Conservation (phyloP, 2,888 invertebrate genomes). For the Apeira syringaria region DNA sequence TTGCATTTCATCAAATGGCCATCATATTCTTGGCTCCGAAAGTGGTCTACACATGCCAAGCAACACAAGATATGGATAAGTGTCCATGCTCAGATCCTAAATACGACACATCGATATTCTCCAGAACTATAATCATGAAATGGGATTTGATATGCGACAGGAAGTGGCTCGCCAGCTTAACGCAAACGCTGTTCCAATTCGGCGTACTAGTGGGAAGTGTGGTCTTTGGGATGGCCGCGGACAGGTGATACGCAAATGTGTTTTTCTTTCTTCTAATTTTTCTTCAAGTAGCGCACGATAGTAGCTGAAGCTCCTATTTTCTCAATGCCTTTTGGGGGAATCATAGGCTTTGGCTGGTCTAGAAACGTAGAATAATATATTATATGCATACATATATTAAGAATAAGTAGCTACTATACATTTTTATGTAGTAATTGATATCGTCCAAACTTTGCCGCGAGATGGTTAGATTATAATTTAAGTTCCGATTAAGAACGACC, state of each 20-base stretch:
- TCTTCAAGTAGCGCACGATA: no score
- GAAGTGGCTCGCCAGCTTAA: conserved; percentile 85
- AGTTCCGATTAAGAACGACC: no score
- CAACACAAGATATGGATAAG: conserved; percentile 42
- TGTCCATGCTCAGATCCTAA: conserved; percentile 84
- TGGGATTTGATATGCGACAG: conserved; percentile 89
- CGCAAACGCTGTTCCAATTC: conserved; percentile 89
- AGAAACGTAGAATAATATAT: no score
- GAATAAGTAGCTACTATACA: no score
- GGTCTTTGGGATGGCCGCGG: conserved; percentile 88
- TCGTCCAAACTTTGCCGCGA: no score
- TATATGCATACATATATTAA: no score
- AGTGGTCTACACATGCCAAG: conserved; percentile 40
- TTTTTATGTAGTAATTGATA: no score
- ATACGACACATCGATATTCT: conserved; percentile 86
- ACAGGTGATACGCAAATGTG: conserved; percentile 81
- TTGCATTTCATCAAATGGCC: conserved; percentile 63
- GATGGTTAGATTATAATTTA: no score
- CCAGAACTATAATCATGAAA: conserved; percentile 88
- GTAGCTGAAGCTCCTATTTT: no score
- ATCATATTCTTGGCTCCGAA: conserved; percentile 60
- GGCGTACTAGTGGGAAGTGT: conserved; percentile 90
- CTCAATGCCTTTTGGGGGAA: no score
- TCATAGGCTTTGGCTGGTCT: no score
- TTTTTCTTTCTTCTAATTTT: conserved; percentile 12